Base-by-base conservation (phyloP, 2,888 invertebrate species). In the Hartigia nigra region DNA sequence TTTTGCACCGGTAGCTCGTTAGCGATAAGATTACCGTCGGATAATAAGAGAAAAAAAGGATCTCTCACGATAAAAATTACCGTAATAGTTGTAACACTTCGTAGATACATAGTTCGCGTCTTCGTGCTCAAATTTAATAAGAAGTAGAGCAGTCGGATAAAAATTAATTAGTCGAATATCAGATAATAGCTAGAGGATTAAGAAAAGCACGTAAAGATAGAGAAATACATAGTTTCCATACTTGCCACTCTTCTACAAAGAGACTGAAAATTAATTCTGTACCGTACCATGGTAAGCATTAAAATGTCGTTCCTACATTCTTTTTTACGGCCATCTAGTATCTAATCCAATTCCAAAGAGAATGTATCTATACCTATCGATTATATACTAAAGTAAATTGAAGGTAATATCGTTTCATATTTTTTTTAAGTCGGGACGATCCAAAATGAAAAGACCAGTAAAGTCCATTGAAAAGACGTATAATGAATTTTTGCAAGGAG, bases 1-100 rank as follows among this genome's bases (percentile, higher is more conserved):
- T 91, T 91, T 91, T 91, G 88, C 91, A 91, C 90, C 86, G 85
- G 87, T 86, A 87, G 86, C 84, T 86, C 84, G 72, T 72, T 72
- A 72, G 72, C 31, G 31, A 72, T 72, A 34, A 72, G 72, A 72
- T 72, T 72, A 72, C 72, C 72, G 31, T 32, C 32, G 12, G 34
- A 34, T 72, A 31, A 72, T 72, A 12, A 34, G 5, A 32, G 12
- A 32, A 31, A 32, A 14, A 9, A 32, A 72, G 23, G 31, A 70
- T 72, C 31, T 72, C 32, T 72, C 72, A 72, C 9, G 12, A 23
- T 34, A 31, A 32, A 4, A 31, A 12, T 12, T 23, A 34, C 72
- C 32, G 31, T 34, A 72, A 31, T 31, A 32, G 12, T 34, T 5
- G 32, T 72, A 72, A 55, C 32, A 31, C 12, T 31, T 34, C 14